Evolutionary conservation across 1,140 invertebrate species (phyloP), one percentile per base, ranked within the genome.

Genomic region (Papilio machaon): DNA sequence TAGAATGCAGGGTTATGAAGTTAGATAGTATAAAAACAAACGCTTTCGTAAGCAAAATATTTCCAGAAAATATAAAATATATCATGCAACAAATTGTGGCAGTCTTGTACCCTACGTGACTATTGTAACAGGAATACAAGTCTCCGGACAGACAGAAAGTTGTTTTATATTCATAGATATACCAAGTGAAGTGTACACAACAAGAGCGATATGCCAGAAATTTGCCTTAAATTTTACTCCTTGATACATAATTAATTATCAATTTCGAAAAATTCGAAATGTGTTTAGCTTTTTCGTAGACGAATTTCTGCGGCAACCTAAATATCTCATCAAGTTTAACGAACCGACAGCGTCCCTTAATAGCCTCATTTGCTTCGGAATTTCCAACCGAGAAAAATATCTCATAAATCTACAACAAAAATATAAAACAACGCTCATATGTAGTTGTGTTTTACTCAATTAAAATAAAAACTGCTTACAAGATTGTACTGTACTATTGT

Each of bases 291-390:
- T 70, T 70, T 70, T 70, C 6, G 64, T 70, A 17, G 23, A 30
- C 30, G 30, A 35, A 70, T 35, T 35, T 70, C 30, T 70, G 64
- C 30, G 64, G 64, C 64, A 70, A 70, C 23, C 64, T 35, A 64
- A 64, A 64, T 70, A 70, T 70, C 64, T 70, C 64, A 70, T 70
- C 64, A 70, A 17, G 64, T 35, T 70, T 17, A 70, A 70, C 64
- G 64, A 70, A 70, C 64, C 64, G 64, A 70, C 13, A 30, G 30
- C 30, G 64, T 70, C 30, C 64, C 64, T 38, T 70, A 70, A 70
- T 70, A 70, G 64, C 64, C 64, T 70, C 64, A 70, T 70, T 70
- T 70, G 64, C 64, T 70, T 70, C 64, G 64, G 64, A 70, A 38
- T 17, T 38, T 70, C 64, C 64, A 35, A 70, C 64, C 10, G 23